phyloP scores from a whole-genome alignment of 2,888 invertebrate species.

The Erebia aethiops region DNA sequence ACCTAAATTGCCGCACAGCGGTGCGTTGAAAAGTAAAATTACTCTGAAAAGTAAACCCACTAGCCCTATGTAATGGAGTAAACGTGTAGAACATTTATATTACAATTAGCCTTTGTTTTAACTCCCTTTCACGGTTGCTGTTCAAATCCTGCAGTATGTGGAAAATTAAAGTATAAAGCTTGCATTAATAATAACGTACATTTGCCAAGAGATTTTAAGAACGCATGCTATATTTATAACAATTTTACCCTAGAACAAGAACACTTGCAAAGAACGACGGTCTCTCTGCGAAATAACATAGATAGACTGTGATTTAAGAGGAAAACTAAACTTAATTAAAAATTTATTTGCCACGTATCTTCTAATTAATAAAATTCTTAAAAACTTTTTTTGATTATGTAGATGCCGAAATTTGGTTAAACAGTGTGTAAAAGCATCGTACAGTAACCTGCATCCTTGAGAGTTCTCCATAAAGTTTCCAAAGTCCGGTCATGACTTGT shows the following conservation, averaged over 20 bases:
- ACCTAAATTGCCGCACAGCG: constrained; percentile 63
- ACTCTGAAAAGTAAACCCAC: constrained; percentile 52
- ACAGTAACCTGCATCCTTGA: too few species aligned
- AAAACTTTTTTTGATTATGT: too few species aligned
- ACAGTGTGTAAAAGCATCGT: too few species aligned
- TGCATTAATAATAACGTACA: constrained; percentile 7
- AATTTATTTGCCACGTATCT: too few species aligned
- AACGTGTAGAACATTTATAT: constrained; percentile 76
- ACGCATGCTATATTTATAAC: background rate
- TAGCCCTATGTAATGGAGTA: constrained; percentile 73
- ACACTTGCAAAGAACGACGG: too few species aligned
- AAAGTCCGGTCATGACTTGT: too few species aligned
- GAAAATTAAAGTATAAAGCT: constrained; percentile 11
- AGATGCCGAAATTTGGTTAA: too few species aligned
- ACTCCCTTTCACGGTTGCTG: constrained; percentile 47
- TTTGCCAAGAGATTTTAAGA: constrained; percentile 4
- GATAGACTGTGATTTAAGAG: too few species aligned
- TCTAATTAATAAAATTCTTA: too few species aligned
- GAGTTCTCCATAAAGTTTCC: too few species aligned
- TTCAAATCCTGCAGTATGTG: constrained; percentile 32
- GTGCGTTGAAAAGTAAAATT: constrained; percentile 68
- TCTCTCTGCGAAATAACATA: too few species aligned
- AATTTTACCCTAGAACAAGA: background rate
- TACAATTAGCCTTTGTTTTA: constrained; percentile 68
- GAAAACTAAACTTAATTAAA: too few species aligned